Conservation (phyloP, 2,113 vertebrate genomes). For the Panthera tigris region DNA sequence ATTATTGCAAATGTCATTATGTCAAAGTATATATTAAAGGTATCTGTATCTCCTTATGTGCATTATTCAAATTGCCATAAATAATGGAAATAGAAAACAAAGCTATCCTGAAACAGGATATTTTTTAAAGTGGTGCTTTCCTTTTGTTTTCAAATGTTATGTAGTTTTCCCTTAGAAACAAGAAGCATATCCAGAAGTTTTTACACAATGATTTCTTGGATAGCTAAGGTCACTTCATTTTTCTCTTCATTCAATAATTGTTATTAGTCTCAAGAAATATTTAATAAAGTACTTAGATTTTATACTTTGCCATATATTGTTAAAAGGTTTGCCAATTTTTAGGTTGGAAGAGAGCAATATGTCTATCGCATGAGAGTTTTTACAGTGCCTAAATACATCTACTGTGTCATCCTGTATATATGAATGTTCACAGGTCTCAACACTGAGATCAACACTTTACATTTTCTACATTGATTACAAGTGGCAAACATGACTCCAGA, state of each 20-base stretch:
- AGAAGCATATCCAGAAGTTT: background rate
- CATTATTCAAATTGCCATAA: background rate
- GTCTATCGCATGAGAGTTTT: background rate
- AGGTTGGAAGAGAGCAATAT: background rate
- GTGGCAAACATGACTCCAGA: background rate
- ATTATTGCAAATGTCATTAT: background rate
- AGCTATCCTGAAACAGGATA: background rate
- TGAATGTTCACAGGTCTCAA: background rate
- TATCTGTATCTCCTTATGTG: background rate
- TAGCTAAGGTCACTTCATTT: background rate
- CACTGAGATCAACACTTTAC: background rate
- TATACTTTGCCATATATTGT: background rate
- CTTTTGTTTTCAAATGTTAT: background rate
- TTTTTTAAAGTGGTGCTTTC: background rate
- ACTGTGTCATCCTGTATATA: background rate
- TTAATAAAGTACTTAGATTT: background rate
- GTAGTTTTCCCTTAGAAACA: background rate
- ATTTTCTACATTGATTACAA: background rate
- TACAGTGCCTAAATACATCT: background rate
- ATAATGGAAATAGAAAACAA: background rate
- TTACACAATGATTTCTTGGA: background rate
- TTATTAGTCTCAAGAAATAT: slow-evolving; percentile 19
- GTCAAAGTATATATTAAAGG: background rate
- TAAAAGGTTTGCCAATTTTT: background rate
- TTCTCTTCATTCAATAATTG: background rate